Conservation (phyloP, 2,888 invertebrate species). For the Masnerella sp. region DNA sequence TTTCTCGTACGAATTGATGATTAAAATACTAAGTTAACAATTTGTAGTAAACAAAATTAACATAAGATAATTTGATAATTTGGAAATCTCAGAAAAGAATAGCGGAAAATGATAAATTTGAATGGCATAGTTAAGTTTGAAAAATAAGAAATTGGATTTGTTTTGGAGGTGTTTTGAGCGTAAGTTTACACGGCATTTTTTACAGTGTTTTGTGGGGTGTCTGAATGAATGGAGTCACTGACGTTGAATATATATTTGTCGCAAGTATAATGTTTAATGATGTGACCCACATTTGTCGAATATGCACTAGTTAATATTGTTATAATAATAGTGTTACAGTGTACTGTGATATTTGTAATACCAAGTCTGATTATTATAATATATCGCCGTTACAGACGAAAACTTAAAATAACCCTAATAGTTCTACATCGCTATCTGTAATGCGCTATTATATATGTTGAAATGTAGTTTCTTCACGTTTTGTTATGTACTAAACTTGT, state of each 20-base stretch:
- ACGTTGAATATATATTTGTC: slow-evolving; percentile 73
- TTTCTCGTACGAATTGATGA: no score
- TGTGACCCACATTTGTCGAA: slow-evolving; percentile 77
- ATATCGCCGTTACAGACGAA: slow-evolving; percentile 66
- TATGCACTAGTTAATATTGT: slow-evolving; percentile 77
- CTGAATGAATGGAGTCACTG: slow-evolving; percentile 75
- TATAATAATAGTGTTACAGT: slow-evolving; percentile 77
- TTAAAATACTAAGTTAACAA: no score
- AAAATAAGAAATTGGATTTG: no score
- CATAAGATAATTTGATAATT: no score
- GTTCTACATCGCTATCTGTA: slow-evolving; percentile 71
- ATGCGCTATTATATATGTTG: slow-evolving; percentile 68
- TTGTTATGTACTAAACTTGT: slow-evolving; percentile 38
- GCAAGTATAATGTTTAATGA: slow-evolving; percentile 77
- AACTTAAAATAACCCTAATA: slow-evolving; percentile 75
- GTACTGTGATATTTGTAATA: slow-evolving; percentile 74
- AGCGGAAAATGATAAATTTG: no score
- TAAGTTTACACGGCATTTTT: slow-evolving; percentile 67
- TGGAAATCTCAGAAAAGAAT: no score
- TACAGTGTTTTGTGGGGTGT: slow-evolving; percentile 73
- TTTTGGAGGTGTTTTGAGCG: no score
- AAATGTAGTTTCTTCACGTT: slow-evolving; percentile 59
- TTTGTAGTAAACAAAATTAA: no score
- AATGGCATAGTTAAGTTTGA: no score
- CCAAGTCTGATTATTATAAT: slow-evolving; percentile 65